Percentiles rank a stretch among this genome's conserved stretches.
These are phyloP conservation scores for Haplotaxodon microlepis DNA, from an alignment of 2,113 vertebrate species.

Conservation along the genomic window DNA sequence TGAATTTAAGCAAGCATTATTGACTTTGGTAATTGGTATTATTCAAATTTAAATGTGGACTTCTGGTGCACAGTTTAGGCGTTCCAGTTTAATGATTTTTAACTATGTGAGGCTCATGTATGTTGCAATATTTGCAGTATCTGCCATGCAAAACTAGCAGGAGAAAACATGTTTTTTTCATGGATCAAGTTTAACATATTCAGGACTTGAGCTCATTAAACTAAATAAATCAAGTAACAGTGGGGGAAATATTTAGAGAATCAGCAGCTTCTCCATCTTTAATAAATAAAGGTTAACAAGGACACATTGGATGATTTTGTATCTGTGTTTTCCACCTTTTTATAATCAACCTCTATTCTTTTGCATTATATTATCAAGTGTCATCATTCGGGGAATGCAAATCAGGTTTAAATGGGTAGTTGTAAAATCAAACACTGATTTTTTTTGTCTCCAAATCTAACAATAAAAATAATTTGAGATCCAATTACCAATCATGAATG, in stretches of 20 bases:
- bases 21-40: not conserved
- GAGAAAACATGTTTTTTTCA: not conserved
- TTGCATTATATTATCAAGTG: not conserved
- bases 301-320: not conserved
- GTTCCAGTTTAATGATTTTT: not conserved
- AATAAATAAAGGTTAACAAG: not conserved
- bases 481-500: slow-evolving; percentile 17
- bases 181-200: not conserved
- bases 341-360: slow-evolving; percentile 17
- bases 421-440: slow-evolving; percentile 18
- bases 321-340: not conserved
- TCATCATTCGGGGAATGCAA: not conserved
- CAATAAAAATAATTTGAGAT: slow-evolving; percentile 14
- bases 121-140: not conserved
- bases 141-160: not conserved
- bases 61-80: not conserved
- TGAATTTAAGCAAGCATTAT: not conserved
- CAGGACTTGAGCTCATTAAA: not conserved
- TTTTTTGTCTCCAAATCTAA: not conserved
- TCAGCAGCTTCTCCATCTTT: not conserved
- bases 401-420: not conserved
- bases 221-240: not conserved
- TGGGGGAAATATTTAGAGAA: not conserved
- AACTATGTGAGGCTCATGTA: not conserved
- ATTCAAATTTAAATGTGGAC: not conserved